phyloP scores from a whole-genome alignment of 2,113 vertebrate species.

The Tragulus kanchil region DNA sequence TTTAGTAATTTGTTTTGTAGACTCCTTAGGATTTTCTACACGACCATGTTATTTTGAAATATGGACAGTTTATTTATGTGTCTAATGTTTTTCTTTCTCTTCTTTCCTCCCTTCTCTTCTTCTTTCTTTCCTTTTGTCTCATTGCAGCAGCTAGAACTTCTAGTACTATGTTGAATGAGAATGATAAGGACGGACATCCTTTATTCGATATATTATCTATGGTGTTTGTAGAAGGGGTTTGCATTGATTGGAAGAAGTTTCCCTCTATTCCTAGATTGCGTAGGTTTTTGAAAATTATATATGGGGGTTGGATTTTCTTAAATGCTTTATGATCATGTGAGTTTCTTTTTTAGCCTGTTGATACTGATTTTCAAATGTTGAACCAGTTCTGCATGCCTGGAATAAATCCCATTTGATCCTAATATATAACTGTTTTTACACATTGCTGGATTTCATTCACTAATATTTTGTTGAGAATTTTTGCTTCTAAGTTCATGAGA shows the following conservation, averaged over 20 bases:
- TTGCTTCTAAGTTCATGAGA: not conserved
- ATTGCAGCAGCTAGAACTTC: not conserved
- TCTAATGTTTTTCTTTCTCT: not conserved
- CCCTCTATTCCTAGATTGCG: not conserved
- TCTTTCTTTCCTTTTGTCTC: not conserved
- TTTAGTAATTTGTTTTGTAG: not conserved
- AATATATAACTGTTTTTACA: not conserved
- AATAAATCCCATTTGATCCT: not conserved
- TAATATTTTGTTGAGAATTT: not conserved
- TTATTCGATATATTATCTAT: not conserved
- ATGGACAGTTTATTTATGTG: not conserved
- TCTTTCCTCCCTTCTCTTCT: no score
- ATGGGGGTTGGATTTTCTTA: not conserved
- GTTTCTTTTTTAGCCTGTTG: conserved; percentile 29
- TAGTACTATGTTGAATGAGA: not conserved
- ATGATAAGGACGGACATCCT: not conserved
- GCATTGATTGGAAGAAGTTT: not conserved
- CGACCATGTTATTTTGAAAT: not conserved
- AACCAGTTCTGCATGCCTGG: not conserved
- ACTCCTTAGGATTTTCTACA: not conserved
- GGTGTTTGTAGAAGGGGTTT: not conserved
- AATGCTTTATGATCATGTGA: not conserved
- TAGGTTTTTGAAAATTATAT: not conserved
- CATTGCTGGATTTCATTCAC: conserved; percentile 22
- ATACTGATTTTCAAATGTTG: conserved; percentile 42